These are phyloP conservation scores for Theocolax elegans DNA, from an alignment of 1,140 invertebrate species.

Conservation along the genomic window DNA sequence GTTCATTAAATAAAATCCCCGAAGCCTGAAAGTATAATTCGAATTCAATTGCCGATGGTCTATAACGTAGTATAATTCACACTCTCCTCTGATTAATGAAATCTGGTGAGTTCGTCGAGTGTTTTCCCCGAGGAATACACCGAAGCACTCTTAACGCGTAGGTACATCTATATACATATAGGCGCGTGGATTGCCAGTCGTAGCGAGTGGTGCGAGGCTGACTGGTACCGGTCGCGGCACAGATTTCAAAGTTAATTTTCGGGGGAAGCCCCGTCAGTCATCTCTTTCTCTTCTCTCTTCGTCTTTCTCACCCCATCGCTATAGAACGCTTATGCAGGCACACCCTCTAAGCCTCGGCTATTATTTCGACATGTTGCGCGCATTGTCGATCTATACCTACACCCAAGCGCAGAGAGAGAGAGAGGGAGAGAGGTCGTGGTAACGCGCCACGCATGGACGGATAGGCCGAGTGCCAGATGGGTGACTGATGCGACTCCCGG, in stretches of 20 bases:
- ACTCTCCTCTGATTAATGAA: slow-evolving; percentile 40
- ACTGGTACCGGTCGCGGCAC: slow-evolving; percentile 47
- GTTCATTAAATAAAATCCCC: slow-evolving; percentile 7
- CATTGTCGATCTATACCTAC: slow-evolving; percentile 59
- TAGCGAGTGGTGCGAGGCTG: too few species aligned
- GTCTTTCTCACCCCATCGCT: slow-evolving; percentile 43
- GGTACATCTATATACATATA: not conserved
- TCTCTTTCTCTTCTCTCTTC: slow-evolving; percentile 40
- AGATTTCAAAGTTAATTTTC: slow-evolving; percentile 64
- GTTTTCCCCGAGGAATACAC: slow-evolving; percentile 30
- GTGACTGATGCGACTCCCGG: slow-evolving; percentile 65
- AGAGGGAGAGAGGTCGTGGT: slow-evolving; percentile 35
- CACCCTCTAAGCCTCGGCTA: slow-evolving; percentile 50
- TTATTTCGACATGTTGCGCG: slow-evolving; percentile 63
- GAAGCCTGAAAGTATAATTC: slow-evolving; percentile 9
- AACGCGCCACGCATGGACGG: slow-evolving; percentile 63
- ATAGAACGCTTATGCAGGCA: slow-evolving; percentile 5
- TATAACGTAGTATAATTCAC: too few species aligned
- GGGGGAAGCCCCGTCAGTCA: slow-evolving; percentile 55
- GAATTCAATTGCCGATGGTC: slow-evolving; percentile 18
- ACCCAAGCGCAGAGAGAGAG: slow-evolving; percentile 59
- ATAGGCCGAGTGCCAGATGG: slow-evolving; percentile 65
- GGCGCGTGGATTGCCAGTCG: too few species aligned
- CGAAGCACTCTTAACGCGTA: slow-evolving; percentile 25
- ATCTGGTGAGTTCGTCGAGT: slow-evolving; percentile 19